Evolutionary conservation across 2,888 invertebrate genomes (phyloP).

Genomic region (Trilocha varians): DNA sequence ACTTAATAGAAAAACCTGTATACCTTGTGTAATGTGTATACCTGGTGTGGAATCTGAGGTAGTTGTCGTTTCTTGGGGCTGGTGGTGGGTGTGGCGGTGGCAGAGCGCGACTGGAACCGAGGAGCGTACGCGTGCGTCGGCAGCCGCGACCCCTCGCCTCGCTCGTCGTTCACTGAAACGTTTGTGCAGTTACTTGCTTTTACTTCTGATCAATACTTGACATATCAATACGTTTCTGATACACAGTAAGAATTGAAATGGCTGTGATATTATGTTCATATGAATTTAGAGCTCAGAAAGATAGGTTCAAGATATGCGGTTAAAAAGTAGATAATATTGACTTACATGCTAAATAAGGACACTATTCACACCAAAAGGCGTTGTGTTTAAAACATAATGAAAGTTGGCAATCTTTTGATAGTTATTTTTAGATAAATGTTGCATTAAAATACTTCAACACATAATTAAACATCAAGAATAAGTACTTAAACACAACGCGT

Average conservation of each 20-base stretch:
- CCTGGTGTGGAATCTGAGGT: slow-evolving; percentile 89
- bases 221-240: too few species aligned
- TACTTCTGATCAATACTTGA: neutral
- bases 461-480: too few species aligned
- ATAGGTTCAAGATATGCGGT: neutral
- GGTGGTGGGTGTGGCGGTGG: slow-evolving; percentile 94
- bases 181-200: neutral
- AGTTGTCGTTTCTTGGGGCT: slow-evolving; percentile 97
- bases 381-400: neutral
- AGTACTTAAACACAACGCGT: slow-evolving; percentile 21
- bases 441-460: too few species aligned
- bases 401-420: too few species aligned
- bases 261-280: neutral
- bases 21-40: slow-evolving; percentile 13
- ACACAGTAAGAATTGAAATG: too few species aligned
- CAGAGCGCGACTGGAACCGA: slow-evolving; percentile 87
- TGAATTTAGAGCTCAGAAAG: neutral
- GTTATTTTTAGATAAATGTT: too few species aligned
- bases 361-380: neutral
- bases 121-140: slow-evolving; percentile 75
- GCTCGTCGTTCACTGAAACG: slow-evolving; percentile 49
- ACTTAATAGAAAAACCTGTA: neutral
- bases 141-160: slow-evolving; percentile 44
- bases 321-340: neutral
- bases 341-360: neutral